Conservation (phyloP, 2,888 invertebrate species). For the Thecocarcelia acutangulata region DNA sequence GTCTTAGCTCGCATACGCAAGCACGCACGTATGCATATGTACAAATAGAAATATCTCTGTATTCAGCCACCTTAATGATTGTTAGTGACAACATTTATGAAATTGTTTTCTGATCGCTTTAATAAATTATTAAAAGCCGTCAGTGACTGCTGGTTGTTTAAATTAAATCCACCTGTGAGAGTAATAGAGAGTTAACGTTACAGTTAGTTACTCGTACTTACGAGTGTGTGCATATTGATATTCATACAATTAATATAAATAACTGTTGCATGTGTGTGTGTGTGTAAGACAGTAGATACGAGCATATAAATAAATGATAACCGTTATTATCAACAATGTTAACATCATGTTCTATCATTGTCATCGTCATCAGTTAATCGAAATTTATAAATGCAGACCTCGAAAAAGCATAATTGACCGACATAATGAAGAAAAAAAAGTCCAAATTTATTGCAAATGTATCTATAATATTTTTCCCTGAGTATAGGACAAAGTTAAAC, state of each 20-base stretch:
- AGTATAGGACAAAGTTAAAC: background rate
- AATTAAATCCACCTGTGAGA: conserved; percentile 6
- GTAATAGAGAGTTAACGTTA: background rate
- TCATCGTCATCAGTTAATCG: conserved; percentile 47
- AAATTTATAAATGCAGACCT: conserved; percentile 46
- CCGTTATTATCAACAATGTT: conserved; percentile 45
- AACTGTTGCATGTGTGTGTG: background rate
- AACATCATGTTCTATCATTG: conserved; percentile 8
- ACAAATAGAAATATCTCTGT: background rate
- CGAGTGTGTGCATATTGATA: background rate
- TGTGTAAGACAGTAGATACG: background rate
- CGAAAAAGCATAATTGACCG: conserved; percentile 12
- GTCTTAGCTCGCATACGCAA: background rate
- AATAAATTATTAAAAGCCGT: conserved; percentile 49
- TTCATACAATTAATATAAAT: background rate
- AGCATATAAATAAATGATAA: conserved; percentile 37
- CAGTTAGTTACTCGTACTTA: background rate
- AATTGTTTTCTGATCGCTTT: conserved; percentile 53
- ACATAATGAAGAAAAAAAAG: conserved; percentile 14
- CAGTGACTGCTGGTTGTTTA: background rate
- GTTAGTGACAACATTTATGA: conserved; percentile 47
- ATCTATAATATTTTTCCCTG: background rate
- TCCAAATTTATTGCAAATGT: conserved; percentile 18
- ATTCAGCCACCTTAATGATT: conserved; percentile 20
- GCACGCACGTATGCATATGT: background rate